Base-by-base conservation (phyloP, 1,140 invertebrate species). In the Sitophilus oryzae region DNA sequence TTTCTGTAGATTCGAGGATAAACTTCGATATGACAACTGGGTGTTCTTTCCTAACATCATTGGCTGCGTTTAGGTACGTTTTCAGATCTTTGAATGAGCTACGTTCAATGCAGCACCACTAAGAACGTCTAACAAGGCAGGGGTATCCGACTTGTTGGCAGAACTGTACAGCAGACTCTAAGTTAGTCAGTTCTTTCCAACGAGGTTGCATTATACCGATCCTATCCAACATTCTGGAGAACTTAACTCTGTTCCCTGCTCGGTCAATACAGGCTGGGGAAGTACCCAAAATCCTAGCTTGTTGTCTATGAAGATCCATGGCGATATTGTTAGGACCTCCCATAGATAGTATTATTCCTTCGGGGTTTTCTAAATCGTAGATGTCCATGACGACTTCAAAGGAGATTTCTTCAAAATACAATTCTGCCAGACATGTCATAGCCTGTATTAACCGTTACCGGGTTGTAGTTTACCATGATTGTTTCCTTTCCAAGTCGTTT, bases 401-500 rank as follows among this genome's bases (percentile, higher is more conserved):
- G 3, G 95, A 96, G 51, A 99, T 97, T 78, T 99, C 97, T 76
- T 99, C 97, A 72, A 99, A 99, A 69, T 99, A 99, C 11, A 99
- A 73, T 35, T n/a, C 94, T 77, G 71, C 99, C 94, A 67, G 94
- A 97, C 89, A 98, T 97, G 65, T 99, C 97, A 66, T 99, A 99
- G 74, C 99, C 97, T 4, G 97, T 99, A 67, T 91, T 96, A 0
- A 99, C 97, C 0, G 97, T 99, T 76, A 99, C 97, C 0, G 97
- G 97, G 77, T 99, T 99, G 67, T 93, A 99, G 72, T 99, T 99
- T 0, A 99, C 83, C 95, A 99, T 99, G n/a, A 99, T 93, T 0
- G 96, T 98, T 62, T 88, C 87, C 46, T 79, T 82, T 1, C 82
- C 83, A 37, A 96, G 79, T 61, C 89, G 86, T 61, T 89, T 80